These are phyloP conservation scores for Megaleporinus macrocephalus DNA, from an alignment of 2,113 vertebrate species.

Conservation along the genomic window DNA sequence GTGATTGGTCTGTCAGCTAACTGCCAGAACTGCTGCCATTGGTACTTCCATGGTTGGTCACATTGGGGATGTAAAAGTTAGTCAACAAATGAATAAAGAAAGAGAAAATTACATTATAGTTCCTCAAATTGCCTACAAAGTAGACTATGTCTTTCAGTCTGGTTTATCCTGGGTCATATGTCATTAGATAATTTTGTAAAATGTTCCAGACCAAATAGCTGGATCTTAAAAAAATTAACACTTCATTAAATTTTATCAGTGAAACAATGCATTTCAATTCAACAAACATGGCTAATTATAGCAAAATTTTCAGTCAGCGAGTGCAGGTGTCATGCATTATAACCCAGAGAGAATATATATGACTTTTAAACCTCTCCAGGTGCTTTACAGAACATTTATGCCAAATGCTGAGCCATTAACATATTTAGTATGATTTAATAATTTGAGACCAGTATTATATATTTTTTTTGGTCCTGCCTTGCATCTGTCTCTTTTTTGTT, in stretches of 20 bases:
- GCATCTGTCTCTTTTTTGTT: too few species aligned
- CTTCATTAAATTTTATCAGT: constrained; percentile 66
- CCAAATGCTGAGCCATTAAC: neutral
- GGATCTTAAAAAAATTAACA: neutral
- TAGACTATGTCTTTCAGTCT: neutral
- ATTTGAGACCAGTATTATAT: neutral
- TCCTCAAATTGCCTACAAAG: neutral
- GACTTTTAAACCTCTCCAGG: constrained; percentile 2
- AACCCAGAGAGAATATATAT: neutral
- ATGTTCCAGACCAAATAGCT: too few species aligned
- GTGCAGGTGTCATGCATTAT: constrained; percentile 32
- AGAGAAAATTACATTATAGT: too few species aligned
- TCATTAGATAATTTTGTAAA: too few species aligned
- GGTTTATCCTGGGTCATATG: neutral
- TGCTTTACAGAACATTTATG: neutral
- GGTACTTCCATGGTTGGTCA: too few species aligned
- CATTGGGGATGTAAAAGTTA: too few species aligned
- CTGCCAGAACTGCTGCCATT: too few species aligned
- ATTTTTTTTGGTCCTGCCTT: neutral
- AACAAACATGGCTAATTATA: constrained; percentile 63
- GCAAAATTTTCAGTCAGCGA: constrained; percentile 72
- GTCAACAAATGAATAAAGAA: too few species aligned
- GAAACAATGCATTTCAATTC: constrained; percentile 16
- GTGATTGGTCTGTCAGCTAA: too few species aligned
- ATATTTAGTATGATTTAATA: neutral